Evolutionary conservation across 2,113 vertebrate genomes (phyloP), one percentile per base, ranked within the genome.

Genomic region (Donacobius atricapilla): DNA sequence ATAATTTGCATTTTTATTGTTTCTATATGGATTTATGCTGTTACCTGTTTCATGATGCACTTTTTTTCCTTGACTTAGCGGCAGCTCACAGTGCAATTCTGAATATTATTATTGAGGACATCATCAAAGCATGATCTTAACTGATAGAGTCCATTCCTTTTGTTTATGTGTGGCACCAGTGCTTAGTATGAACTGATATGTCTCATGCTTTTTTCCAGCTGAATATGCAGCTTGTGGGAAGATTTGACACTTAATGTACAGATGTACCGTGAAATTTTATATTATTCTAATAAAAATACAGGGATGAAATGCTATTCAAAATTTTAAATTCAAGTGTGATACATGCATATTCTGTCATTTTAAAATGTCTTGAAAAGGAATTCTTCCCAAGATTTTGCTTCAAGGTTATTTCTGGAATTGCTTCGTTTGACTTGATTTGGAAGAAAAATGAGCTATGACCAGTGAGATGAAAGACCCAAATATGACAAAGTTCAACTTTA

Each of bases 21-120:
- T 89, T 90, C 64, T 86, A 7, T 76, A 61, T 14, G 24, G 9
- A 66, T 90, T 73, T 80, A 27, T 65, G 21, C 18, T 92, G 25
- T 61, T 83, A 71, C 37, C 28, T 86, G 71, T 88, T 91, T 37
- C 61, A 73, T 19, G 42, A 45, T 76, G 39, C 31, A 65, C 42
- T 37, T 44, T 80, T 80, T 79, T n/a, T 65, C 44, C 51, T 37
- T 40, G 20, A 44, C 13, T n/a, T 37, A 69, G n/a, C 0, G 0
- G 27, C 39, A 81, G 31, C 4, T 89, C 4, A 61, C 3, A 23
- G n/a, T 33, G 15, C 20, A 64, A 20, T 50, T 75, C 20, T 66
- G 12, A 11, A 6, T 63, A 42, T n/a, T 60, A 25, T 48, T 77
- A 48, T 31, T 53, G 33, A 89, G 60, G 39, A 78, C 16, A 19